A percentile compares a stretch with the other conserved stretches of the same genome.
phyloP scores from a whole-genome alignment of 2,113 vertebrate genomes.

The Hymenochirus boettgeri region DNA sequence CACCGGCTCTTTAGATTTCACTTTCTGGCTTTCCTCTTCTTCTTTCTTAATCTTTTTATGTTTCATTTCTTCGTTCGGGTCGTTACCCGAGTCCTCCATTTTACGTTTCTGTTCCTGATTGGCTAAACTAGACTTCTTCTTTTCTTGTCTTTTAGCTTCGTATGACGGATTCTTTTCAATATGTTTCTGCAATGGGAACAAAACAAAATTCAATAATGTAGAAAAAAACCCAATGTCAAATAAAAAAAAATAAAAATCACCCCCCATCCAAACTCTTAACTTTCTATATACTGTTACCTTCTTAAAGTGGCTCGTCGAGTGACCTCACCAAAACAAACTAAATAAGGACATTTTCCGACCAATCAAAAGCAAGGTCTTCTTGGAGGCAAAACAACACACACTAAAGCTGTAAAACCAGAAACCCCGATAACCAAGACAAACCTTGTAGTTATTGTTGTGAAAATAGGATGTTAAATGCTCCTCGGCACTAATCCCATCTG shows the following conservation, averaged over 20 bases:
- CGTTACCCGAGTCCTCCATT: conserved; percentile 64
- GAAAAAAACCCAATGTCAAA: too few species aligned
- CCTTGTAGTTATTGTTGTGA: conserved; percentile 96
- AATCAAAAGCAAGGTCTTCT: too few species aligned
- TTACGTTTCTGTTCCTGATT: conserved; percentile 72
- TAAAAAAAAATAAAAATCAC: too few species aligned
- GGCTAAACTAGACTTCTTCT: conserved; percentile 80
- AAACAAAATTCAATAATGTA: too few species aligned
- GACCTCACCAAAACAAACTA: too few species aligned
- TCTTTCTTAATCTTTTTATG: conserved; percentile 55
- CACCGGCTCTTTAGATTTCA: neutral
- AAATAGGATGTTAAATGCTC: conserved; percentile 80
- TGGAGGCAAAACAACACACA: too few species aligned
- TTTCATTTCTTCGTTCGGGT: conserved; percentile 70
- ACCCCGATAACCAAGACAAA: conserved; percentile 53
- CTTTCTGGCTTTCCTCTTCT: conserved; percentile 46
- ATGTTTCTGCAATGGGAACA: conserved; percentile 70
- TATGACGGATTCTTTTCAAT: conserved; percentile 86
- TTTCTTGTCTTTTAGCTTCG: conserved; percentile 86
- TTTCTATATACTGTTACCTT: too few species aligned
- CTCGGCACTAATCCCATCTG: conserved; percentile 88
- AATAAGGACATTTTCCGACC: too few species aligned
- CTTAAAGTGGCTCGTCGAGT: too few species aligned
- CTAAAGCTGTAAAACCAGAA: too few species aligned
- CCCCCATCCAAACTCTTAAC: too few species aligned